Base-by-base conservation (phyloP, 2,888 invertebrate genomes). In the Eupithecia dodoneata region DNA sequence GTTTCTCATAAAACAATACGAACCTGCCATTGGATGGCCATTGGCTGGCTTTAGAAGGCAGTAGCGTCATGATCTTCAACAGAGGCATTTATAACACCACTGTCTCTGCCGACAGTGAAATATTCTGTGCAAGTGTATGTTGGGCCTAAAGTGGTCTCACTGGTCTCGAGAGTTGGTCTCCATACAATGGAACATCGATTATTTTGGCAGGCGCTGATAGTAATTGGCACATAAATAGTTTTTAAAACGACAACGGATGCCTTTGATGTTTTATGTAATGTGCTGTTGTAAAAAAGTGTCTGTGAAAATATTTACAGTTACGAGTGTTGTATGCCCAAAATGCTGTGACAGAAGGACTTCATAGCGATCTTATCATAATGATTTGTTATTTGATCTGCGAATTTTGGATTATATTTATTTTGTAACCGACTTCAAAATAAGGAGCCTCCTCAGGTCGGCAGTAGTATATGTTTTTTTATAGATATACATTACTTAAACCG, bases 181-280 rank as follows among this genome's bases (percentile, higher is more conserved):
- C 86, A 86, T 84, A 91, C 90, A 90, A 91, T 89, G 86, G 88
- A 73, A 85, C 87, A 88, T 91, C 88, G 88, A 89, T 91, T 89
- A 90, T 88, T 89, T 87, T 85, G 85, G 85, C 81, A 83, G 86
- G 84, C 77, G 79, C 82, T 82, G 86, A 89, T 88, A 89, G 88
- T 88, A 89, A 89, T 88, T 90, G 87, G 87, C 87, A 87, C 86
- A 85, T 88, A 89, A 88, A 90, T 87, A 85, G 85, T 78, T 81
- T 79, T 81, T 77, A 81, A 79, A 81, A 76, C 77, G 74, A 77
- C 79, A 74, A 63, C 75, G 65, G 66, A 55, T 66, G 65, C 72
- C 80, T 82, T 81, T 81, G 79, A 74, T 78, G 80, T 81, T 81
- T 72, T 80, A 79, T 79, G 81, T 77, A 71, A 79, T 69, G 78